phyloP scores from a whole-genome alignment of 2,113 vertebrate species.

The Brienomyrus brachyistius region DNA sequence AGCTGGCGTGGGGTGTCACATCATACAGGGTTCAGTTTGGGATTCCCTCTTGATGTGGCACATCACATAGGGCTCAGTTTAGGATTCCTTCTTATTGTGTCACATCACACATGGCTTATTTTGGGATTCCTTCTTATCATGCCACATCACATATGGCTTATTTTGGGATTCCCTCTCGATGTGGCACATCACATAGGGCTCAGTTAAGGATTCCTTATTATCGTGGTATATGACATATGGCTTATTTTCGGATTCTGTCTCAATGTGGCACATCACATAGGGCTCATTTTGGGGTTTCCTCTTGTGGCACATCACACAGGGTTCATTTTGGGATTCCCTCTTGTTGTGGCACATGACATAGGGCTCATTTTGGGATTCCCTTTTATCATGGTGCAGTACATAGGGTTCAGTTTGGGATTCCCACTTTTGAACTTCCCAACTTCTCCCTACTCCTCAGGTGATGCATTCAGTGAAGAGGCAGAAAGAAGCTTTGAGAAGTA shows the following conservation, averaged over 20 bases:
- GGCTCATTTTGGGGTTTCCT: no score
- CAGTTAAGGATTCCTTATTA: background rate
- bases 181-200: background rate
- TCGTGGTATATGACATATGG: no score
- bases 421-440: background rate
- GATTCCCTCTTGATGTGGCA: background rate
- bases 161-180: background rate
- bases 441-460: slow-evolving; percentile 59
- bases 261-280: no score
- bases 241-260: no score
- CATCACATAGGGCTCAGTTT: background rate
- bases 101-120: background rate
- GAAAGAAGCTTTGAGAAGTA: slow-evolving; percentile 87
- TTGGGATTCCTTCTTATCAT: background rate
- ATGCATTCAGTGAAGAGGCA: slow-evolving; percentile 89
- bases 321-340: no score
- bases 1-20: background rate
- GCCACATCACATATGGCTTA: background rate
- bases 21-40: background rate
- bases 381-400: background rate
- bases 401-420: background rate
- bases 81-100: background rate
- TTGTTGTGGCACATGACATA: background rate
- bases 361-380: background rate
- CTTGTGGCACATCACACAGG: no score